Evolutionary conservation across 2,113 vertebrate species (phyloP), one percentile per base, ranked within the genome.

Genomic region (Symphodus melops): DNA sequence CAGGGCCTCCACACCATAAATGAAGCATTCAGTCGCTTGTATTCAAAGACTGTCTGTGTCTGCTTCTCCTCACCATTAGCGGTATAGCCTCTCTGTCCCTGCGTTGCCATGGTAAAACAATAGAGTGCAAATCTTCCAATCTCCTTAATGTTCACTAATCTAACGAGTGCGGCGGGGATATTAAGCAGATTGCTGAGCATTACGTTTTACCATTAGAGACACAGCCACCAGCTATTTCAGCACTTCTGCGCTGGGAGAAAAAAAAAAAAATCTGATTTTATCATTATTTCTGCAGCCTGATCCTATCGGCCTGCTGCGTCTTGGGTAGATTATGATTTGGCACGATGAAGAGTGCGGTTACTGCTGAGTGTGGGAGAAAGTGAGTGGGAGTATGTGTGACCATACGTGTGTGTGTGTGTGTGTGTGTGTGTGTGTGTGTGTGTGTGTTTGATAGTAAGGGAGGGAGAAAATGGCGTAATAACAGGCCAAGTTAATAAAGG

Each of bases 401-500:
- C 39, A 23, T 60, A n/a, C 36, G 11, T 66, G 41, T 69, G 55
- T 71, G 64, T 55, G 53, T 67, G 48, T 59, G 62, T 63, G 64
- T 58, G 52, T 57, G 64, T 39, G 58, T 64, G 41, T 61, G 46
- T 65, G 68, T 58, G 60, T 55, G 52, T 72, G 21, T 49, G 56
- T 69, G 55, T 71, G 39, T 41, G 66, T 41, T 17, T 68, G 62
- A 61, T 28, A 70, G 66, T 54, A 58, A 67, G 64, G 74, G 52
- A 72, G 59, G 59, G 70, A 85, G 68, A 85, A 82, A 86, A 87
- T 86, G 77, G 80, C 39, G 64, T 61, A 83, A 82, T 85, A 82
- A 87, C 79, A 83, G 90, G 86, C 90, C 89, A 90, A 92, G 79
- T 90, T 92, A 92, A 92, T 92, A 92, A 91, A 92, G 86, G 83